A percentile compares a stretch with the other conserved stretches of the same genome.
phyloP scores from a whole-genome alignment of 2,888 invertebrate species.

The Callimorpha dominula region DNA sequence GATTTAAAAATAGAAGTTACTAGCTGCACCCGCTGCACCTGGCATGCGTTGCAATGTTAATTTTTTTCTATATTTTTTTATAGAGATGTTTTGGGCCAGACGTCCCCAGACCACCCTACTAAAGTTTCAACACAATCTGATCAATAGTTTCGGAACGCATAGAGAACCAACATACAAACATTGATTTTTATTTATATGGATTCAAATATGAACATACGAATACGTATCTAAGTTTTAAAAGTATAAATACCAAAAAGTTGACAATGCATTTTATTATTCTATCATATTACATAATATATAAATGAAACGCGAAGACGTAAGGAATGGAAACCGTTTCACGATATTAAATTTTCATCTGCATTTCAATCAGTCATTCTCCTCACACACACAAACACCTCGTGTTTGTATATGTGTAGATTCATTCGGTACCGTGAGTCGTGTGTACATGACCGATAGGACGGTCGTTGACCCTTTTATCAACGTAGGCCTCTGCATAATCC shows the following conservation, averaged over 20 bases:
- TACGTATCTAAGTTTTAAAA: constrained; percentile 9
- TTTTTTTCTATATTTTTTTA: too few relatives aligned
- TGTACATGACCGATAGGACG: constrained; percentile 77
- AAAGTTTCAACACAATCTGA: too few relatives aligned
- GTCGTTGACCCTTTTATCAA: constrained; percentile 70
- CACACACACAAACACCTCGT: constrained; percentile 12
- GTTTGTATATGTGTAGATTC: constrained; percentile 36
- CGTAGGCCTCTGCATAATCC: constrained; percentile 49
- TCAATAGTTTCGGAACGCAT: too few relatives aligned
- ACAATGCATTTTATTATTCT: too few relatives aligned
- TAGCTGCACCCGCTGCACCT: too few relatives aligned
- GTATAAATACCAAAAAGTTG: not conserved
- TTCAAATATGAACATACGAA: too few relatives aligned
- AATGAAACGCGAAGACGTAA: constrained; percentile 25
- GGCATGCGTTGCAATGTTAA: too few relatives aligned
- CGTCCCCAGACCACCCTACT: too few relatives aligned
- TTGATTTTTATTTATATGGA: too few relatives aligned
- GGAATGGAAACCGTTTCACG: constrained; percentile 38
- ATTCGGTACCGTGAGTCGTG: constrained; percentile 46
- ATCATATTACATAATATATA: too few relatives aligned
- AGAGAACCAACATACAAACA: too few relatives aligned
- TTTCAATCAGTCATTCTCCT: constrained; percentile 45
- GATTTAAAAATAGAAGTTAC: constrained; percentile 36
- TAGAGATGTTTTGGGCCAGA: too few relatives aligned
- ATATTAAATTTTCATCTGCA: constrained; percentile 51